Percentiles rank a stretch among this genome's conserved stretches.
Conservation (phyloP, 1,140 invertebrate genomes). For the Ceratoteleas bidentatus region DNA sequence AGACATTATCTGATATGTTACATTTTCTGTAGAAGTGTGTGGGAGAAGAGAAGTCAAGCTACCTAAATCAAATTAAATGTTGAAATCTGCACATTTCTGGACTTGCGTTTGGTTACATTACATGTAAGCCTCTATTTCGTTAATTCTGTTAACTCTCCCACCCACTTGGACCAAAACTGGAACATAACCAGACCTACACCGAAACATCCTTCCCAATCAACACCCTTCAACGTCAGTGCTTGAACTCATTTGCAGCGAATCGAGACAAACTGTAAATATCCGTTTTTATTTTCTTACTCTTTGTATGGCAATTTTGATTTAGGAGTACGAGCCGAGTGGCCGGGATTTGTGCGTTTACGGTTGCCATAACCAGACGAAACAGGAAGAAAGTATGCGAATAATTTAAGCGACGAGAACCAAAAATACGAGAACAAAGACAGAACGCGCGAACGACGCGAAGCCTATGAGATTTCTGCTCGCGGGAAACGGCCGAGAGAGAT, state of each 20-base stretch:
- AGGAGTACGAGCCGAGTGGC: slow-evolving; percentile 6
- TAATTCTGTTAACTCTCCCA: no score
- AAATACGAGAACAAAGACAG: neutral
- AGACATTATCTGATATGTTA: no score
- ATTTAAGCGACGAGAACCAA: no score
- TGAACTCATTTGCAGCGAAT: slow-evolving; percentile 24
- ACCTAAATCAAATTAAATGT: no score
- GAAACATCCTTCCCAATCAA: no score
- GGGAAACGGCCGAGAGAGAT: slow-evolving; percentile 7
- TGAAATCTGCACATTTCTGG: no score
- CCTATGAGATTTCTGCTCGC: slow-evolving; percentile 28
- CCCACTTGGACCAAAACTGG: no score
- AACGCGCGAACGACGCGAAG: neutral
- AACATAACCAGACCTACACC: no score
- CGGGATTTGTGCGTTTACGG: slow-evolving; percentile 40
- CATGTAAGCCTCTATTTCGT: no score
- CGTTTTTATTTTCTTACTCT: slow-evolving; percentile 36
- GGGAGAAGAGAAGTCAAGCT: no score
- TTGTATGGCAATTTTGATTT: slow-evolving; percentile 29
- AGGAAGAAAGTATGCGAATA: slow-evolving; percentile 29
- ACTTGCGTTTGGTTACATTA: no score
- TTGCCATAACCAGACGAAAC: slow-evolving; percentile 26
- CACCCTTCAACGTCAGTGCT: neutral
- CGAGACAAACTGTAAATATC: slow-evolving; percentile 30
- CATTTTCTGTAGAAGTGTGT: no score